Conservation (phyloP, 2,113 vertebrate species). For the Motacilla tschutschensis region DNA sequence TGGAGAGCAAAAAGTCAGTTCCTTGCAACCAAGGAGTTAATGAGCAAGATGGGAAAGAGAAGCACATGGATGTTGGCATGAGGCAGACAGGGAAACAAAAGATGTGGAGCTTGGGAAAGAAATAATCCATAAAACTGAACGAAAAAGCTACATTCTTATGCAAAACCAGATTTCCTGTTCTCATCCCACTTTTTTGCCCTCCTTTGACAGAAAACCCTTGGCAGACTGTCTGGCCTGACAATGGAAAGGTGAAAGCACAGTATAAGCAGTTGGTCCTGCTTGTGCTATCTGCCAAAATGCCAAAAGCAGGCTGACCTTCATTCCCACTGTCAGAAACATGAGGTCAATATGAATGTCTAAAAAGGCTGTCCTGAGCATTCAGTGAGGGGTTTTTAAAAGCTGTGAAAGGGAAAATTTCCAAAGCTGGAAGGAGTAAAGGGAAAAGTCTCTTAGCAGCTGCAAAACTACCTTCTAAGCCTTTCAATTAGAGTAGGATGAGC, state of each 20-base stretch:
- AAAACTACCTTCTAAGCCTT: conserved; percentile 35
- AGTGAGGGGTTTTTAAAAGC: neutral
- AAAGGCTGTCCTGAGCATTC: conserved; percentile 1
- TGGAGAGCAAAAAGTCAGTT: conserved; percentile 20
- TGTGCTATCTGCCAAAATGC: neutral
- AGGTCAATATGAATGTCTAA: neutral
- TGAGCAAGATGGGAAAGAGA: neutral
- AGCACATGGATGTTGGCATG: conserved; percentile 28
- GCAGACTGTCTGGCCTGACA: conserved; percentile 7
- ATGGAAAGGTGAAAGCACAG: conserved; percentile 27
- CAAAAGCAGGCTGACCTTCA: neutral
- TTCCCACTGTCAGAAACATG: conserved; percentile 11
- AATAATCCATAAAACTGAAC: conserved; percentile 39
- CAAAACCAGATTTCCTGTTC: conserved; percentile 46
- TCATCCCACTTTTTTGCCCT: conserved; percentile 12
- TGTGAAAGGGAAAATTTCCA: conserved; percentile 35
- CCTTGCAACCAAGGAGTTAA: conserved; percentile 14
- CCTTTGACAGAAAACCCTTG: conserved; percentile 9
- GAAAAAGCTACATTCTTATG: conserved; percentile 38
- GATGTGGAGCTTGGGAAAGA: conserved; percentile 49
- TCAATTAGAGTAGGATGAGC: conserved; percentile 27
- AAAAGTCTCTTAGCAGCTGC: conserved; percentile 16
- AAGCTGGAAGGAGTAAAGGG: neutral
- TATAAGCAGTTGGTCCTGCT: conserved; percentile 3
- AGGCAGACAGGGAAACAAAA: conserved; percentile 41